Base-by-base conservation (phyloP, 2,888 invertebrate genomes). In the Rhagium mordax region DNA sequence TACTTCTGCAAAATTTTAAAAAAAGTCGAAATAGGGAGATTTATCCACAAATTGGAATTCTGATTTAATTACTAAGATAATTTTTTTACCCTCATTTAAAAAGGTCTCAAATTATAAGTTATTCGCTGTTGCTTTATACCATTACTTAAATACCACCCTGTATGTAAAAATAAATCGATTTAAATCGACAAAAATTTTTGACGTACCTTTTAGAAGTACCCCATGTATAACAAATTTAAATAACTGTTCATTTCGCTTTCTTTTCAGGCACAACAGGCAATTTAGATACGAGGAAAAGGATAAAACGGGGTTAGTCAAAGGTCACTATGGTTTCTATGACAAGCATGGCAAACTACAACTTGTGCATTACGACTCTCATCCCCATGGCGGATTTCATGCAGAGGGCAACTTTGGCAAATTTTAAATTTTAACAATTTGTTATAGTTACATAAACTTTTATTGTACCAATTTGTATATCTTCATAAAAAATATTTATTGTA, bases 311-410 rank as follows among this genome's bases (percentile, higher is more conserved):
- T 89, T 92, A 73, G 94, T 95, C 53, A 92, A 92, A 80, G 95
- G 95, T 3, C 94, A 94, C 83, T 96, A 94, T 84, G 95, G 95
- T 51, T 95, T 93, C 86, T 91, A 94, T 84, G 95, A 95, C 86
- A 92, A 92, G 74, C 87, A 89, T 78, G 95, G 95, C 15, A 95
- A 95, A 88, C 89, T 95, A 48, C 91, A 93, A 77, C 90, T 94
- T 21, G 92, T 95, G 74, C 93, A 93, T 87, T 96, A 96, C 84
- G 90, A 92, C 79, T 93, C 95, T 0, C 91, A 93, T 82, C 94
- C 94, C 0, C 87, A 92, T 72, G 89, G 90, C 66, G 95, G 95
- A 3, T 95, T 93, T 87, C 91, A 91, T 74, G 91, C 93, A 70
- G 86, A 87, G 77, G 82, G 83, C 79, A 83, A 83, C 76, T 77